Percentiles rank a stretch among this genome's conserved stretches.
Evolutionary conservation across 2,888 invertebrate species (phyloP).

Genomic region (Lasius fuliginosus): DNA sequence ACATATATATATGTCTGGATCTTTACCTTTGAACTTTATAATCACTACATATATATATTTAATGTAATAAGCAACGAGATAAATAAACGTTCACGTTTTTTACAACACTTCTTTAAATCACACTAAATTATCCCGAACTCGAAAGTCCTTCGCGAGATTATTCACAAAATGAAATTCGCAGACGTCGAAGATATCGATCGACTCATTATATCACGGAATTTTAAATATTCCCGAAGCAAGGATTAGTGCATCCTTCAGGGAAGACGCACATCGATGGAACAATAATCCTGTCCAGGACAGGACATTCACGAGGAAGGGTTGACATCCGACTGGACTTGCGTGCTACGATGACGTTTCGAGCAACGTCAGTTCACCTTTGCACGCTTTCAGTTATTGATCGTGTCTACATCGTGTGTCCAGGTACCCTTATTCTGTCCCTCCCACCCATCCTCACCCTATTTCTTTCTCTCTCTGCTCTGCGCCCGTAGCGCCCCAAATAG

Average conservation of each 20-base stretch:
- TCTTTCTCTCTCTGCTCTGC: slow-evolving; percentile 3
- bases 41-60: slow-evolving; percentile 16
- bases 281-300: not conserved
- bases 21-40: not conserved
- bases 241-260: not conserved
- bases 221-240: not conserved
- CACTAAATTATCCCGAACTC: slow-evolving; percentile 19
- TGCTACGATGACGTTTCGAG: slow-evolving; percentile 65
- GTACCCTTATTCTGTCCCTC: slow-evolving; percentile 1
- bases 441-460: not conserved
- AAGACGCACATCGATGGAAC: not conserved
- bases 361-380: slow-evolving; percentile 72
- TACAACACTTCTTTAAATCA: slow-evolving; percentile 7
- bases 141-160: slow-evolving; percentile 14
- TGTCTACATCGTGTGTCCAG: slow-evolving; percentile 49
- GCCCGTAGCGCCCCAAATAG: slow-evolving; percentile 59
- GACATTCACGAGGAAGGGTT: slow-evolving; percentile 1
- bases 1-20: not conserved
- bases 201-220: not conserved
- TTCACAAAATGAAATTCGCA: slow-evolving; percentile 6
- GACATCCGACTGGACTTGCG: slow-evolving; percentile 35
- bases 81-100: slow-evolving; percentile 13
- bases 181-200: not conserved
- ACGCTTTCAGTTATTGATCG: slow-evolving; percentile 76
- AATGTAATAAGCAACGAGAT: not conserved